phyloP scores from a whole-genome alignment of 1,140 invertebrate species.

The Hylaeus anthracinus region DNA sequence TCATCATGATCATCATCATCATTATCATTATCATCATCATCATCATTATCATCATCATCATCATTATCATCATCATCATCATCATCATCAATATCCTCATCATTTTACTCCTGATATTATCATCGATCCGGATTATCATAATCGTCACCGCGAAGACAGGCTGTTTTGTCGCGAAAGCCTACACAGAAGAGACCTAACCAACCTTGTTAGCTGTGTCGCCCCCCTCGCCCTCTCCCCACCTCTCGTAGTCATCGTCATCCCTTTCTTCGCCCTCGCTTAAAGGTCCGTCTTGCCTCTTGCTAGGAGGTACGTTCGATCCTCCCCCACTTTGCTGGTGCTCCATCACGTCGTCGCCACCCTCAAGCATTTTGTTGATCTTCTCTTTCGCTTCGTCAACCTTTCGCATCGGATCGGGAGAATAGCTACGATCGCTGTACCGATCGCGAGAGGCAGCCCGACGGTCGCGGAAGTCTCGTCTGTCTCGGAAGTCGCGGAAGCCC shows the following conservation, averaged over 20 bases:
- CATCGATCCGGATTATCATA: slow-evolving; percentile 56
- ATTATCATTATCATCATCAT: slow-evolving; percentile 23
- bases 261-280: slow-evolving; percentile 87
- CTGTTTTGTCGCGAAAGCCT: slow-evolving; percentile 55
- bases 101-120: slow-evolving; percentile 51
- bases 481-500: slow-evolving; percentile 85
- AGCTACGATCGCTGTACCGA: slow-evolving; percentile 82
- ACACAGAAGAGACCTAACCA: slow-evolving; percentile 66
- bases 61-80: slow-evolving; percentile 35
- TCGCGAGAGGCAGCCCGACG: slow-evolving; percentile 73
- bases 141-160: slow-evolving; percentile 54
- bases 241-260: slow-evolving; percentile 83
- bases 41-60: slow-evolving; percentile 33
- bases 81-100: slow-evolving; percentile 39
- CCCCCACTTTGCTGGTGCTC: slow-evolving; percentile 56
- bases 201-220: slow-evolving; percentile 72
- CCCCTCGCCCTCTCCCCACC: slow-evolving; percentile 72
- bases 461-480: slow-evolving; percentile 81
- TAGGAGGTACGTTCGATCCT: slow-evolving; percentile 52
- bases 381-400: slow-evolving; percentile 84
- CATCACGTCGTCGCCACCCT: slow-evolving; percentile 76
- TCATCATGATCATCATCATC: slow-evolving; percentile 41
- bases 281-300: slow-evolving; percentile 83
- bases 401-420: slow-evolving; percentile 83
- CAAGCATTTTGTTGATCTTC: slow-evolving; percentile 84